These are phyloP conservation scores for Gymnogyps californianus DNA, from an alignment of 2,113 vertebrate species.

Conservation along the genomic window DNA sequence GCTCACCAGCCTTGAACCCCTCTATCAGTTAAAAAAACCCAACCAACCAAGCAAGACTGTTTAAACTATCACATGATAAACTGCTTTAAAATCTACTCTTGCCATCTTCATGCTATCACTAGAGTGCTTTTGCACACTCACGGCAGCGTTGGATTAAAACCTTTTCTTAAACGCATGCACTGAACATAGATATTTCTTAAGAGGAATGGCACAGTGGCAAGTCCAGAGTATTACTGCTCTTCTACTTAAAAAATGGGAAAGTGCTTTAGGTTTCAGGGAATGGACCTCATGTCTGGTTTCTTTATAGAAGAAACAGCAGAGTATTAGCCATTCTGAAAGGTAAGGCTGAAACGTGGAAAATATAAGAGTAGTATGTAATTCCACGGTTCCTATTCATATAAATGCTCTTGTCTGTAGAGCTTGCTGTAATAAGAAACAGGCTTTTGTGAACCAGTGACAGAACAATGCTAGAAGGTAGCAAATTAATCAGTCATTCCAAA, in stretches of 20 bases:
- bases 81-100: not conserved
- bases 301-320: not conserved
- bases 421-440: not conserved
- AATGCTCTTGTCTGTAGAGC: not conserved
- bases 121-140: not conserved
- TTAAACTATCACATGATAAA: not conserved
- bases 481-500: not conserved
- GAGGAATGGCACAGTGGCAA: not conserved
- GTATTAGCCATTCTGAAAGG: not conserved
- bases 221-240: not conserved
- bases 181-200: not conserved
- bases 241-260: not conserved
- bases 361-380: not conserved
- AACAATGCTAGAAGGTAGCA: not conserved
- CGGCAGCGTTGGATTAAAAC: not conserved
- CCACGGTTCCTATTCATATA: not conserved
- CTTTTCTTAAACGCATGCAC: not conserved
- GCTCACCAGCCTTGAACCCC: not conserved
- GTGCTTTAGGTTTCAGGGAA: not conserved
- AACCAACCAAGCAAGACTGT: not conserved
- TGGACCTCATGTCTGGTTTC: not conserved
- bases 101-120: not conserved
- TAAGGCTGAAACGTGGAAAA: not conserved
- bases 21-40: not conserved
- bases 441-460: not conserved